phyloP scores from a whole-genome alignment of 2,888 invertebrate genomes.

The Panopea generosa region DNA sequence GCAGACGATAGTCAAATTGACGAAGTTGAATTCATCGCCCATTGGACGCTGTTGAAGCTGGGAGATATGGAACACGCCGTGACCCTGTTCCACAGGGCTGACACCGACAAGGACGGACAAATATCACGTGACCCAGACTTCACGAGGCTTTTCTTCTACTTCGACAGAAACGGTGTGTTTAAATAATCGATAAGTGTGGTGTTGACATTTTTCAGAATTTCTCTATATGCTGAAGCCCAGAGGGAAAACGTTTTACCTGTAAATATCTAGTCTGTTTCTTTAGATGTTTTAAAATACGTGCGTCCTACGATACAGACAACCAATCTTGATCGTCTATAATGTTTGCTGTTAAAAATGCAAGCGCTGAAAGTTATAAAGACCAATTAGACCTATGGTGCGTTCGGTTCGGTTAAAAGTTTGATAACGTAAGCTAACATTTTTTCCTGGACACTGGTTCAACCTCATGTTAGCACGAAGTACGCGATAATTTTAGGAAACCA shows the following conservation, averaged over 20 bases:
- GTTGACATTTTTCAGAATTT: too few relatives aligned
- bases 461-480: too few relatives aligned
- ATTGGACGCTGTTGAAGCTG: constrained; percentile 66
- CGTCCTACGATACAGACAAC: background rate
- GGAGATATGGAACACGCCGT: constrained; percentile 64
- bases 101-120: constrained; percentile 67
- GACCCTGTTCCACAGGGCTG: constrained; percentile 68
- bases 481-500: too few relatives aligned
- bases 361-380: too few relatives aligned
- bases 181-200: background rate
- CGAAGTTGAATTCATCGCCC: constrained; percentile 66
- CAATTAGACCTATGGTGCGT: too few relatives aligned
- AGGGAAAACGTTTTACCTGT: too few relatives aligned
- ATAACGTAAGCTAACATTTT: too few relatives aligned
- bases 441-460: too few relatives aligned
- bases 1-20: constrained; percentile 60
- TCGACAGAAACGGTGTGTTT: constrained; percentile 70
- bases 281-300: background rate
- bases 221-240: too few relatives aligned
- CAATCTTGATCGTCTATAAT: background rate
- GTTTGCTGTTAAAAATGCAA: background rate
- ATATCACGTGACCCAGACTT: constrained; percentile 68
- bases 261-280: too few relatives aligned
- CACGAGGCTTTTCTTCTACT: constrained; percentile 68
- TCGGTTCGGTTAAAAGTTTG: too few relatives aligned